Evolutionary conservation across 2,888 invertebrate species (phyloP).

Genomic region (Cryptocheilus praepositus): DNA sequence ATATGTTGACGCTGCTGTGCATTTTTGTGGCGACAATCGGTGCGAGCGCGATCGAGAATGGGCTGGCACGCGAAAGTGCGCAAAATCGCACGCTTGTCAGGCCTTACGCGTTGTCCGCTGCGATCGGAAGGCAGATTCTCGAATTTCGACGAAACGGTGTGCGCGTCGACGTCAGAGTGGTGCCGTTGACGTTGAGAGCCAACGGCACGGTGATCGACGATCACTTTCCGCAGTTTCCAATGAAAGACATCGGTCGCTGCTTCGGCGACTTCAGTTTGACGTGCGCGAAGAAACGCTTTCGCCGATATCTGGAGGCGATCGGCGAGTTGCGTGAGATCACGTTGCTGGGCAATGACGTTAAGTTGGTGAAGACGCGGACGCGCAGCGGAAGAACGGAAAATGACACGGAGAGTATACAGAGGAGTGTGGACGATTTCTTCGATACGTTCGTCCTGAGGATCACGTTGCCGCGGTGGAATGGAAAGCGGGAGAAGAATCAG

Average conservation of each 20-base stretch:
- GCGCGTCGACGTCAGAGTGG: constrained; percentile 62
- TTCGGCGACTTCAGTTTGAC: constrained; percentile 77
- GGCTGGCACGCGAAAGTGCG: constrained; percentile 28
- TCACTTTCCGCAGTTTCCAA: constrained; percentile 77
- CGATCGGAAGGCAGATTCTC: constrained; percentile 55
- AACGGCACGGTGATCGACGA: constrained; percentile 59
- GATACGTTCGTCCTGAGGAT: constrained; percentile 77
- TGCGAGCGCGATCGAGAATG: constrained; percentile 21
- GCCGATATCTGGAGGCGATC: constrained; percentile 78
- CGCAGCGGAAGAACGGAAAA: constrained; percentile 48
- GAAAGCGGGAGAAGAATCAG: constrained; percentile 63
- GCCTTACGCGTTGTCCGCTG: constrained; percentile 45
- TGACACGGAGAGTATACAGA: constrained; percentile 74
- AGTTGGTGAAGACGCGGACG: constrained; percentile 75
- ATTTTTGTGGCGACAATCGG: constrained; percentile 27
- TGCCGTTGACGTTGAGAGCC: constrained; percentile 47
- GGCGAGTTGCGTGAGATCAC: constrained; percentile 77
- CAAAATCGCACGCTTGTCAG: too few species aligned
- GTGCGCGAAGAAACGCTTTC: constrained; percentile 79
- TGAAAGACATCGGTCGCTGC: constrained; percentile 74
- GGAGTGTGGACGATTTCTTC: constrained; percentile 78
- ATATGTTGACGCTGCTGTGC: constrained; percentile 10
- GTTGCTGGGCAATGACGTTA: constrained; percentile 77
- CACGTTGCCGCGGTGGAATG: constrained; percentile 64
- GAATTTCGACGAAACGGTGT: constrained; percentile 65